phyloP scores from a whole-genome alignment of 2,797 vertebrate genomes.

The Silurus aristotelis region DNA sequence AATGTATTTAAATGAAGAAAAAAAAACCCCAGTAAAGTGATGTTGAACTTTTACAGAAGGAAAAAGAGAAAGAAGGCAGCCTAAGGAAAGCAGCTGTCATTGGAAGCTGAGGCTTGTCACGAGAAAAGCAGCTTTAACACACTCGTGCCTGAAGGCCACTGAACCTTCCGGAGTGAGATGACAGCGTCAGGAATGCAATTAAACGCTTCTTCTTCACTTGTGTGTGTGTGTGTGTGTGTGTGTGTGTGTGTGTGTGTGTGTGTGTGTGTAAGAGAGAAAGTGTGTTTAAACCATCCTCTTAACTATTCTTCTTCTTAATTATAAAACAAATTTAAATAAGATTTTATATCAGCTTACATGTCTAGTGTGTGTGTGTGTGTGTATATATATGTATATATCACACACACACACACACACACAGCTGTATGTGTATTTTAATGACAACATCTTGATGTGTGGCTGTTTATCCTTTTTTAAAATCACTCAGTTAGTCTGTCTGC shows the following conservation, averaged over 20 bases:
- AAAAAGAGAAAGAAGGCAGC: slow-evolving; percentile 38
- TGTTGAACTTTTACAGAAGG: no score
- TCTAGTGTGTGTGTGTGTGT: no score
- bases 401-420: no score
- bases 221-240: slow-evolving; percentile 4
- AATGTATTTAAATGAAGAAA: no score
- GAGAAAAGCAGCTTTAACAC: slow-evolving; percentile 64
- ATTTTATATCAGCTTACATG: no score
- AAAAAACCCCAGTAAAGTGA: no score
- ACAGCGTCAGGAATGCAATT: slow-evolving; percentile 71
- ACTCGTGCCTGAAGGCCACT: slow-evolving; percentile 57
- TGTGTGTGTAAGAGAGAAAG: not conserved
- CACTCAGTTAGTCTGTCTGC: no score
- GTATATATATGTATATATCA: no score
- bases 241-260: slow-evolving; percentile 14
- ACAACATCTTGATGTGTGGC: no score
- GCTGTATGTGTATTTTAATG: no score
- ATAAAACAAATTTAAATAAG: not conserved
- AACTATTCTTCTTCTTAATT: not conserved
- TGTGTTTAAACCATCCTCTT: slow-evolving; percentile 8
- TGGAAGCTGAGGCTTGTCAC: slow-evolving; percentile 54
- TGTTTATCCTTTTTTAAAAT: no score
- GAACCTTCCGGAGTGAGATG: slow-evolving; percentile 43
- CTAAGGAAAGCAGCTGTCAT: slow-evolving; percentile 68
- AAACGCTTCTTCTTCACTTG: slow-evolving; percentile 47